Evolutionary conservation across 2,888 invertebrate species (phyloP), one percentile per base, ranked within the genome.

Genomic region (Griposia aprilina): DNA sequence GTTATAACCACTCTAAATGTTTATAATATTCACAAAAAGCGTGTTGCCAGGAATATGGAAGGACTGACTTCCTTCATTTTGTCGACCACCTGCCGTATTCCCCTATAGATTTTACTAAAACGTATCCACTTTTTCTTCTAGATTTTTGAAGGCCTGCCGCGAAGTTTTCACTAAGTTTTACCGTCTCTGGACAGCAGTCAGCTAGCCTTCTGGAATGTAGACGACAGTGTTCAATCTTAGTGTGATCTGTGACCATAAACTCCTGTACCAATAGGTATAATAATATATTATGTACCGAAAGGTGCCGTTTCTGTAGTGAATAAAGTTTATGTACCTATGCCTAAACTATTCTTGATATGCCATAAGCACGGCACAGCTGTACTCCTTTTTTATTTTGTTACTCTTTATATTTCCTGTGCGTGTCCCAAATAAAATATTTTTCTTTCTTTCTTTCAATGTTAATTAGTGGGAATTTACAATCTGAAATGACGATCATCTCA

Each of bases 401-500:
- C n/a, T n/a, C n/a, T n/a, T n/a, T n/a, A n/a, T n/a, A n/a, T n/a
- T n/a, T n/a, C n/a, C n/a, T n/a, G n/a, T n/a, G n/a, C n/a, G n/a
- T n/a, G n/a, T n/a, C n/a, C n/a, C n/a, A n/a, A n/a, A n/a, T n/a
- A n/a, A n/a, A n/a, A n/a, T n/a, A n/a, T n/a, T n/a, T n/a, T n/a
- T n/a, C n/a, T n/a, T n/a, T n/a, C n/a, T n/a, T n/a, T n/a, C n/a
- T n/a, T n/a, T n/a, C 45, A 71, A 17, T 26, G 17, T 60, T 45
- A 30, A 20, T 52, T 36, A 80, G 1, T 11, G 17, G 17, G 1
- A 48, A 50, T n/a, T 57, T 78, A 50, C 48, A 17, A 7, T 6
- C 26, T 50, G 23, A 66, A 26, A 20, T 62, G 30, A n/a, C 30
- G 48, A 82, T n/a, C 50, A 68, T 76, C 20, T 80, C 15, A 30